Evolutionary conservation across 1,140 invertebrate species (phyloP), one percentile per base, ranked within the genome.

Genomic region (Leucophenga varia): DNA sequence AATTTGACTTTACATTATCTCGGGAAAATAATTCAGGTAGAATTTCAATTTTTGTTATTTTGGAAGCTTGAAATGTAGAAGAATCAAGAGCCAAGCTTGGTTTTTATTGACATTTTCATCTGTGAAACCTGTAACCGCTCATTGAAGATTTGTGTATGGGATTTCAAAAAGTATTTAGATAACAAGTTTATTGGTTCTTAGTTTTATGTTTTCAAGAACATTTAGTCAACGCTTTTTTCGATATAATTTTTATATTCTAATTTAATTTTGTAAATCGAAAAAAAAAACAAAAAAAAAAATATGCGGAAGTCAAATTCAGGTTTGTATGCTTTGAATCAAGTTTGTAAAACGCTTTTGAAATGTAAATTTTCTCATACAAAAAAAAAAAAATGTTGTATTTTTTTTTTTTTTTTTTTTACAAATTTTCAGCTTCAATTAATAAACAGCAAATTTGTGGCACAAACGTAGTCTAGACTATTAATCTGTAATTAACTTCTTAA

Each of bases 271-370:
- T 38, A 35, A 39, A 37, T 51, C 25, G 17, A 35, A 39, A 28
- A 31, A 38, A 43, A 37, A 35, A 38, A 12, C 25, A 17, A 35
- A 39, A 28, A 31, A 38, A 43, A 37, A 35, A 38, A 12, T 39
- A 63, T 59, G 60, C 59, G 59, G 59, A 63, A 63, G 59, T 55
- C 44, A 36, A 39, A 31, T 40, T 22, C 18, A 12, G 16, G 22
- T 18, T 35, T 42, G 12, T 28, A 19, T 42, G 3, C 49, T 21
- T 16, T 19, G 20, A 25, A 14, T 25, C 16, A 19, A 18, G 12
- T 46, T 28, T 37, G 45, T 52, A 12, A 49, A 40, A n/a, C 4
- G 16, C 12, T 34, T n/a, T n/a, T n/a, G n/a, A n/a, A n/a, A n/a
- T n/a, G n/a, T n/a, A n/a, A n/a, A n/a, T n/a, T n/a, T n/a, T n/a